Base-by-base conservation (phyloP, 2,113 vertebrate species). In the Perccottus glenii region DNA sequence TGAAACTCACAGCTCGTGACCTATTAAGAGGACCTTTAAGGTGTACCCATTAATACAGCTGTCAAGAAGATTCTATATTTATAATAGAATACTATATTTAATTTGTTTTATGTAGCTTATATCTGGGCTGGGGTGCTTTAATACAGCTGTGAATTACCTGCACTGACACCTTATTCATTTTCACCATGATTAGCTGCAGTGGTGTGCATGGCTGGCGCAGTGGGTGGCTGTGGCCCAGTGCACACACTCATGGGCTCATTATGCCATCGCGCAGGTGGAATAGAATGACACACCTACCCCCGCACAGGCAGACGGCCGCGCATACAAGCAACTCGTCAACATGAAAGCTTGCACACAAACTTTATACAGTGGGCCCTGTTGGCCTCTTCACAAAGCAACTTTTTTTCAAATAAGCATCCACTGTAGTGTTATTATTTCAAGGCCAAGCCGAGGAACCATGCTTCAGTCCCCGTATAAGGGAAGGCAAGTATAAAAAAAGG, bases 11-110 rank as follows among this genome's bases (percentile, higher is more conserved):
- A 88, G 76, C 77, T 79, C 53, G 64, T 88, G 88, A 89, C 89
- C 87, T 90, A 91, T 88, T 83, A 91, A 92, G 78, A 81, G 82
- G 86, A 83, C 84, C 87, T 92, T 87, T 88, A 75, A 85, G 81
- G 85, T 68, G 70, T 4, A 3, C 73, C 84, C 88, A 88, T 92
- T 91, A 91, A 91, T 91, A 83, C 73, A 66, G 81, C 90, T 91
- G 91, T 90, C 89, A 85, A 66, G 76, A 66, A 73, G 36, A 78
- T 64, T 86, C 83, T 87, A 88, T 81, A 88, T 90, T 89, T 88
- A 88, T 87, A 89, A 66, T 64, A 52, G 55, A 70, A 89, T 78
- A 81, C 81, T 84, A 78, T 89, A 86, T 89, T 86, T 84, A 88
- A 81, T 91, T 88, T 87, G 78, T 81, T 78, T 77, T 88, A 81